Evolutionary conservation across 1,140 invertebrate genomes (phyloP), one percentile per base, ranked within the genome.

Genomic region (Varroa destructor): DNA sequence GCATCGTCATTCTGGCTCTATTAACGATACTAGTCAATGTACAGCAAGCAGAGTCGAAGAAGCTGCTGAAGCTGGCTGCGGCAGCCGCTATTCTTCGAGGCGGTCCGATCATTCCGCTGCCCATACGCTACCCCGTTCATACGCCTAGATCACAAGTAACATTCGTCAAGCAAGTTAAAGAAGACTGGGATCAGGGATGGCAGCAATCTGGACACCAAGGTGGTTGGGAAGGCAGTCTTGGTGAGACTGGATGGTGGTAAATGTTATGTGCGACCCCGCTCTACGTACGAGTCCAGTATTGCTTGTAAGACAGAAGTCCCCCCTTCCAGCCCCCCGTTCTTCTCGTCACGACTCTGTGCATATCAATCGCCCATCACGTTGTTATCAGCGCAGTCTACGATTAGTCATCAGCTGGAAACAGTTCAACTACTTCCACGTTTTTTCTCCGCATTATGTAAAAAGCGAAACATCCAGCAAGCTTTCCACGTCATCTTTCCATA

Each of bases 81-180:
- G 61, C 61, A 2, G 61, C 61, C 8, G 61, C 61, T 46, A 67
- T 67, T 37, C 14, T 67, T 46, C 61, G 61, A 14, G 61, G 61
- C 14, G 61, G 61, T 14, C 61, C 61, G n/a, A 67, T 67, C 37
- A 67, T 67, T 8, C 61, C 61, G 14, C 37, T 67, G 61, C 61
- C 61, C 14, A 40, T 67, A 12, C 40, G 61, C 12, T 67, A 67
- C 37, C 61, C 61, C 40, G 61, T 67, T 12, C 61, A 67, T 37
- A 37, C 40, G 40, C 61, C 61, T 12, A 67, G 40, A 37, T 6
- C 25, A 6, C 40, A 67, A 4, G 61, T 67, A 5, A 67, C 12
- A 12, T 46, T 36, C 61, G 61, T 67, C 14, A 67, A 67, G 61
- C 61, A 67, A 12, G 61, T 67, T 8, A 37, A 67, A 67, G 46